Evolutionary conservation across 2,797 vertebrate species (phyloP).

Genomic region (Cercopithecus hamlyni): DNA sequence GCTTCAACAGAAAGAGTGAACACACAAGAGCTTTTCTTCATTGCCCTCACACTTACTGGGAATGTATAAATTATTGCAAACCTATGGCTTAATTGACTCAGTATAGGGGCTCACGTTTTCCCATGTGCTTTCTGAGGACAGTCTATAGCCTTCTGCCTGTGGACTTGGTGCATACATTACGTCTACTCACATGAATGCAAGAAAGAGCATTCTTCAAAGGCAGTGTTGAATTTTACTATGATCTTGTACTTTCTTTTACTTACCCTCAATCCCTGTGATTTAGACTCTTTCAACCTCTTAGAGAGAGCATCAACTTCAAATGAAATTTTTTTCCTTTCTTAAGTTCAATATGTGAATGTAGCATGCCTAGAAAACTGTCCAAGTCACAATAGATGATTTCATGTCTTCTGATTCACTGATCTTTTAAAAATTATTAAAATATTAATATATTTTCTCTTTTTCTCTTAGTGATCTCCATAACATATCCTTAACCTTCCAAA

Average conservation of each 20-base stretch:
- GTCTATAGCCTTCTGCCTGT: background rate
- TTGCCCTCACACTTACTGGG: background rate
- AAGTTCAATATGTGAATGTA: background rate
- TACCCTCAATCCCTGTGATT: background rate
- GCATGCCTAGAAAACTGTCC: background rate
- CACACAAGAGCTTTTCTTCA: background rate
- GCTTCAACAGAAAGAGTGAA: constrained; percentile 1
- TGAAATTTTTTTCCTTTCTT: background rate
- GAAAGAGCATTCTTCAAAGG: background rate
- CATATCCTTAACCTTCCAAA: background rate
- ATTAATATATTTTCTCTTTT: background rate
- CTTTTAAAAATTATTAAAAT: constrained; percentile 20
- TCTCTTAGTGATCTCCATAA: background rate
- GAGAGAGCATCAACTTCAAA: background rate
- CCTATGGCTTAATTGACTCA: background rate
- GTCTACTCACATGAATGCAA: background rate
- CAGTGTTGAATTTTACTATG: background rate
- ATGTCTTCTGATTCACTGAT: constrained; percentile 2
- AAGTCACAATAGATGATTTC: background rate
- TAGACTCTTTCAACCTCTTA: background rate
- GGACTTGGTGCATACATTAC: background rate
- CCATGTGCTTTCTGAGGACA: background rate
- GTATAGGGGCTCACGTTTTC: background rate
- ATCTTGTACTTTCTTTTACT: background rate
- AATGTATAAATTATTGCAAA: constrained; percentile 5